phyloP scores from a whole-genome alignment of 2,113 vertebrate genomes.

The Notothenia coriiceps region DNA sequence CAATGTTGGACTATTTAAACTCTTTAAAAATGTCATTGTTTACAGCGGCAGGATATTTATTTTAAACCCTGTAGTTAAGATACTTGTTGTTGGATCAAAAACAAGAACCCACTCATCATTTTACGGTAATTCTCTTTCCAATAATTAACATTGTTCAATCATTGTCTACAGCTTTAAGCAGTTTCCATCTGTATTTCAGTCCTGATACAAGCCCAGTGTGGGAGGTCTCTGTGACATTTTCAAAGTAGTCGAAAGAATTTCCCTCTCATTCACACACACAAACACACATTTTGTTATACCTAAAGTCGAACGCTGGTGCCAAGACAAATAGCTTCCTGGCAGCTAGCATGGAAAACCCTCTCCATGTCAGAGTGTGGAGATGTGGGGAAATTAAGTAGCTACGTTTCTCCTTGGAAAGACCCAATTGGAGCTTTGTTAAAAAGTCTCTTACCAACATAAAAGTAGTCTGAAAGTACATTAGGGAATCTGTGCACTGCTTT shows the following conservation, averaged over 20 bases:
- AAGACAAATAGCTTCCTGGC: slow-evolving; percentile 76
- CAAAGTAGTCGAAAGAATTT: slow-evolving; percentile 58
- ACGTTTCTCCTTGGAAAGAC: slow-evolving; percentile 43
- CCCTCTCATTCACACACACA: slow-evolving; percentile 15
- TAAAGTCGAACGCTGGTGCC: slow-evolving; percentile 64
- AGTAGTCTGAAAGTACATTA: slow-evolving; percentile 18
- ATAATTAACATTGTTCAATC: neutral
- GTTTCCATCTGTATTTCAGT: slow-evolving; percentile 46
- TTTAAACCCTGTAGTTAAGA: neutral
- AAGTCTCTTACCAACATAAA: slow-evolving; percentile 38
- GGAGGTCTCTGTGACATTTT: slow-evolving; percentile 72
- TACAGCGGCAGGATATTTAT: neutral
- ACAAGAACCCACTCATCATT: neutral
- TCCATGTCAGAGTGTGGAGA: slow-evolving; percentile 56
- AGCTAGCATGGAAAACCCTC: slow-evolving; percentile 61
- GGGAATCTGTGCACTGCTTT: slow-evolving; percentile 16
- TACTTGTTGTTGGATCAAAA: slow-evolving; percentile 3
- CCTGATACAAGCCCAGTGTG: slow-evolving; percentile 50
- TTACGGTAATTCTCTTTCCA: slow-evolving; percentile 8
- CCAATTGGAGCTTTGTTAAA: slow-evolving; percentile 38
- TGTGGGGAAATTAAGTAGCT: slow-evolving; percentile 50
- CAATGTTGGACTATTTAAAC: neutral
- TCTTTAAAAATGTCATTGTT: neutral
- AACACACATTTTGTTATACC: slow-evolving; percentile 44
- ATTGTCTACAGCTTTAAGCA: slow-evolving; percentile 3